Conservation (phyloP, 2,113 vertebrate species). For the Stigmatopora nigra region DNA sequence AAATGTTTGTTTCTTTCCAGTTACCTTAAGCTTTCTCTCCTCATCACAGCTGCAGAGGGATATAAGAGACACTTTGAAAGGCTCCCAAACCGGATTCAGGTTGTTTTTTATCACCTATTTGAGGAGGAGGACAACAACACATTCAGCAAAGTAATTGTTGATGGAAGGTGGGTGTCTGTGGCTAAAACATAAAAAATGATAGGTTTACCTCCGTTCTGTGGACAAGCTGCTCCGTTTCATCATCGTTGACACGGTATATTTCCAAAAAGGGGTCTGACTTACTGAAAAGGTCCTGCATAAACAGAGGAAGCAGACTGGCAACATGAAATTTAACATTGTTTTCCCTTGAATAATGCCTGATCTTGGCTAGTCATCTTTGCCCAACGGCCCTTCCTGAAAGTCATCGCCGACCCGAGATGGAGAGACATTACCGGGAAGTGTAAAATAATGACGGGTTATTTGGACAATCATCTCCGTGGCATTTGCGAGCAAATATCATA, state of each 20-base stretch:
- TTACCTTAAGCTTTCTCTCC: slow-evolving; percentile 85
- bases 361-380: not conserved
- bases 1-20: not conserved
- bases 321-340: not conserved
- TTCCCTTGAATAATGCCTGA: not conserved
- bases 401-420: not conserved
- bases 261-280: slow-evolving; percentile 94
- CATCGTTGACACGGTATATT: slow-evolving; percentile 82
- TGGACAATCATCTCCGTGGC: not conserved
- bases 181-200: not conserved
- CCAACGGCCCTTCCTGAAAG: not conserved
- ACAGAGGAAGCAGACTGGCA: not conserved
- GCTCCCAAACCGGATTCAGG: slow-evolving; percentile 89
- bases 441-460: slow-evolving; percentile 1
- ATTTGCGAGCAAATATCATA: slow-evolving; percentile 1
- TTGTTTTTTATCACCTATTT: slow-evolving; percentile 93
- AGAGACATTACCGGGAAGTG: slow-evolving; percentile 4
- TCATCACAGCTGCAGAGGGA: slow-evolving; percentile 91
- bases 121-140: slow-evolving; percentile 8
- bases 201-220: slow-evolving; percentile 83
- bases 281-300: slow-evolving; percentile 87
- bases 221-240: slow-evolving; percentile 82
- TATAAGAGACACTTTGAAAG: slow-evolving; percentile 90
- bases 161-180: not conserved
- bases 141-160: slow-evolving; percentile 4